A percentile compares a stretch with the other conserved stretches of the same genome.
Conservation (phyloP, 2,888 invertebrate genomes). For the Folsomia candida region DNA sequence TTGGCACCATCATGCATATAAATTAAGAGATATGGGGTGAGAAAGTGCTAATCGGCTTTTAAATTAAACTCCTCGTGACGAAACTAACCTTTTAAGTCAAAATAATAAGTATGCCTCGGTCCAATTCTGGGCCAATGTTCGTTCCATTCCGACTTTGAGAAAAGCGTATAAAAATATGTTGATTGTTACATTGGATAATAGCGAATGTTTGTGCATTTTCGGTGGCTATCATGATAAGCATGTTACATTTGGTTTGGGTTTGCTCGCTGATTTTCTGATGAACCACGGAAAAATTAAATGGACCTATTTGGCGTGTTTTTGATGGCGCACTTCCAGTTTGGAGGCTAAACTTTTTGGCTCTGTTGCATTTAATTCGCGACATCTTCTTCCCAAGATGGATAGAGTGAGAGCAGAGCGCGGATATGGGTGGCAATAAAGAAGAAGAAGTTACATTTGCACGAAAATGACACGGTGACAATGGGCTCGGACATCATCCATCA, state of each 20-base stretch:
- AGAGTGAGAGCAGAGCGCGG: neutral
- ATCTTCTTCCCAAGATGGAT: neutral
- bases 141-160: no score
- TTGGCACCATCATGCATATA: neutral
- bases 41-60: neutral
- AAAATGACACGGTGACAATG: slow-evolving; percentile 1
- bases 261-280: no score
- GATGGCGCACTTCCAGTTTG: neutral
- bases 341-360: neutral
- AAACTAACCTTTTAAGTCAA: neutral
- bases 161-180: no score
- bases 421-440: neutral
- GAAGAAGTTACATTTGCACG: neutral
- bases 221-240: no score
- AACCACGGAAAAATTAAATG: no score
- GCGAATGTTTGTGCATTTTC: no score
- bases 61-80: neutral
- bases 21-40: neutral
- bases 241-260: no score
- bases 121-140: no score
- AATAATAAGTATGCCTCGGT: no score
- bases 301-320: no score
- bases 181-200: no score
- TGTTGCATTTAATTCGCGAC: neutral
- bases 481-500: neutral